These are phyloP conservation scores for Labeo calbasu DNA, from an alignment of 2,797 vertebrate species.

Conservation along the genomic window DNA sequence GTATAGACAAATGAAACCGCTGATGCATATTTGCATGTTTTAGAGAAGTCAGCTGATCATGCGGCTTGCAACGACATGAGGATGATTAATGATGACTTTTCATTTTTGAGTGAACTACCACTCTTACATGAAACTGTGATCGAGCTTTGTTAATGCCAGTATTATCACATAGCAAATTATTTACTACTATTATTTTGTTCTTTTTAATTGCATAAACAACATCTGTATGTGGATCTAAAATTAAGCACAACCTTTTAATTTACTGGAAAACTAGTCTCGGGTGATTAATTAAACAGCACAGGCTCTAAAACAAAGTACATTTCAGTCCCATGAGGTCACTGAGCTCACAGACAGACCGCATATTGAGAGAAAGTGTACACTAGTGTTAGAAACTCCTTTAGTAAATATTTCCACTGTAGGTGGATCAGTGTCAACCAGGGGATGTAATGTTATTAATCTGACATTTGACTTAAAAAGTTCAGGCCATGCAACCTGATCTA, in stretches of 20 bases:
- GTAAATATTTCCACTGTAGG: too few species aligned
- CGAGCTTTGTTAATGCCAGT: too few species aligned
- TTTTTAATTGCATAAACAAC: neutral
- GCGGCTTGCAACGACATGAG: neutral
- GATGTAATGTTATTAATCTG: neutral
- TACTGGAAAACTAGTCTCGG: neutral
- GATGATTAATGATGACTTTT: neutral
- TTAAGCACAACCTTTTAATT: neutral
- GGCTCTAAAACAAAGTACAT: neutral
- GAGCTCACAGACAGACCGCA: neutral
- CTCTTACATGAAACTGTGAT: neutral
- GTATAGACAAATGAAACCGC: neutral
- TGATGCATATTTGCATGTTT: neutral
- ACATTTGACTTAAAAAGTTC: neutral
- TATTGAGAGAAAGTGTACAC: neutral
- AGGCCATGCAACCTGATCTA: neutral
- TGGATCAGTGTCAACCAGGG: neutral
- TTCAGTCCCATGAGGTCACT: neutral
- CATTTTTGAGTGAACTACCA: neutral
- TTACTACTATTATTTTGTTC: neutral
- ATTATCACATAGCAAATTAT: neutral
- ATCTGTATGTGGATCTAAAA: neutral
- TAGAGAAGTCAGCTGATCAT: accelerated
- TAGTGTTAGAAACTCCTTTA: neutral
- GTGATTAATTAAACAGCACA: conserved; percentile 24